Percentiles rank a stretch among this genome's conserved stretches.
Conservation (phyloP, 2,888 invertebrate genomes). For the Lathronympha strigana region DNA sequence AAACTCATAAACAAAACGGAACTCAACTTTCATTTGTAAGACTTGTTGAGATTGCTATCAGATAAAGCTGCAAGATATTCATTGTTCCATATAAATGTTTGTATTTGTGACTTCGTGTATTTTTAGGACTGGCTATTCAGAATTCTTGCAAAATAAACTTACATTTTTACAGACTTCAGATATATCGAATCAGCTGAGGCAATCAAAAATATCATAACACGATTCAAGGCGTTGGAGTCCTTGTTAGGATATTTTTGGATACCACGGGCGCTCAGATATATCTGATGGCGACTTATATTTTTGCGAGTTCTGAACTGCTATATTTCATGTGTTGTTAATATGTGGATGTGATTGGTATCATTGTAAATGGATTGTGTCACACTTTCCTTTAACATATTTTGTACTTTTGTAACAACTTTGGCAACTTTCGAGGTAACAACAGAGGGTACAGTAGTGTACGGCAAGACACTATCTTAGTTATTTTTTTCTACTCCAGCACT, state of each 20-base stretch:
- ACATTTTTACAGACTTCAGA: neutral
- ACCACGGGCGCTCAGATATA: too few species aligned
- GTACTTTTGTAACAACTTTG: neutral
- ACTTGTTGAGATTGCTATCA: neutral
- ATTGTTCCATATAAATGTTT: conserved; percentile 33
- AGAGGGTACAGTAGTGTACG: too few species aligned
- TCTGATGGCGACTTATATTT: too few species aligned
- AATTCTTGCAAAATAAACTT: neutral
- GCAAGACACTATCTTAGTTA: too few species aligned
- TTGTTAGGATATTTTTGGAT: too few species aligned
- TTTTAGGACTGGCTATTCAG: conserved; percentile 3
- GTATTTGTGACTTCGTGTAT: conserved; percentile 44
- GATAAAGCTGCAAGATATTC: conserved; percentile 5
- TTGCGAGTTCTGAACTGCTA: neutral
- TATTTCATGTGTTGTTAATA: conserved; percentile 13
- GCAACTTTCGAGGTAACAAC: too few species aligned
- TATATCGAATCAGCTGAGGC: too few species aligned
- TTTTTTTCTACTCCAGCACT: too few species aligned
- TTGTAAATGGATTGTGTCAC: conserved; percentile 9
- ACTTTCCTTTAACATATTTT: neutral
- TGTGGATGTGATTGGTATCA: conserved; percentile 21
- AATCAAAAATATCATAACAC: too few species aligned
- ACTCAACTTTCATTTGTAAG: too few species aligned
- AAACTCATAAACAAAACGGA: too few species aligned
- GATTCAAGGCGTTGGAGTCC: too few species aligned